phyloP scores from a whole-genome alignment of 2,113 vertebrate genomes.

The Tauraco erythrolophus region DNA sequence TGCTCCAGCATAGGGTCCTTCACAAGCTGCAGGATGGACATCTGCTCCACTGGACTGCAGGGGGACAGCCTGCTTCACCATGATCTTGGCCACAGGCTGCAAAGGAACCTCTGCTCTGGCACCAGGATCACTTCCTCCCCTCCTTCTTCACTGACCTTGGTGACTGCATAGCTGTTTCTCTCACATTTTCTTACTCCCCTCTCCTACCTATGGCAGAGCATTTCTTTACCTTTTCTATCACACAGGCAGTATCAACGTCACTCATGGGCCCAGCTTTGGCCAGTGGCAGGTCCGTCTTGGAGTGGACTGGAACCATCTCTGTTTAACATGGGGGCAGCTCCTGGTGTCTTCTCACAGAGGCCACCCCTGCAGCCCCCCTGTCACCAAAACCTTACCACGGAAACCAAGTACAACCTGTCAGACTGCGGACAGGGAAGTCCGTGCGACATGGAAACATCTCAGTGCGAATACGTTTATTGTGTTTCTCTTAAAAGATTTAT shows the following conservation, averaged over 20 bases:
- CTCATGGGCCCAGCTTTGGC: background rate
- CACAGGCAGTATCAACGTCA: background rate
- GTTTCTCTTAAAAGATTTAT: background rate
- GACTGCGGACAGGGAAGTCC: background rate
- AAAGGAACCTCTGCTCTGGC: background rate
- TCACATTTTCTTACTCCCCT: background rate
- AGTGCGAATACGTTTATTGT: background rate
- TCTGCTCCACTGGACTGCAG: background rate
- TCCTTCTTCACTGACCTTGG: background rate
- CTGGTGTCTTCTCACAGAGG: background rate
- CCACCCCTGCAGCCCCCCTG: background rate
- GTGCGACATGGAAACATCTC: background rate
- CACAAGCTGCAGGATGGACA: background rate
- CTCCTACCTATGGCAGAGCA: too few species aligned
- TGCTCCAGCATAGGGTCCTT: background rate
- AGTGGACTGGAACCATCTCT: background rate
- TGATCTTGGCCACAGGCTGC: too few species aligned
- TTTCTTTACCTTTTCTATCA: background rate
- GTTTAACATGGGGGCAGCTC: background rate
- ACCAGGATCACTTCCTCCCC: background rate
- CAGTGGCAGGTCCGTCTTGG: background rate
- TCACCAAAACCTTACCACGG: background rate
- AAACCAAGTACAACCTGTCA: background rate
- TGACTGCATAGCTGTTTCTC: background rate
- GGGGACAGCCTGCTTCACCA: too few species aligned